Conservation (phyloP, 2,113 vertebrate genomes). For the Myocastor coypus region DNA sequence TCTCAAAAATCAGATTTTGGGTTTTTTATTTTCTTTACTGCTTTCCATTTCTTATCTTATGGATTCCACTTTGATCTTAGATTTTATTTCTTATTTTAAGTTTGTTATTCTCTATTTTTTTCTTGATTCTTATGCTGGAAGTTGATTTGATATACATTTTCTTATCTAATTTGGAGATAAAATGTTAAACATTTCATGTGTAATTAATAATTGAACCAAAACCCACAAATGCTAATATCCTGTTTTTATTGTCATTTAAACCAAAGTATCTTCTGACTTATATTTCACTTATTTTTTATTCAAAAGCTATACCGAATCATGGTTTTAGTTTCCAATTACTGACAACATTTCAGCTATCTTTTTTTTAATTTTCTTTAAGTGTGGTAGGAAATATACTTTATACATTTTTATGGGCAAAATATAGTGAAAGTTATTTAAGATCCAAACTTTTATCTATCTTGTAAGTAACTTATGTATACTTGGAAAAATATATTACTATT, state of each 20-base stretch:
- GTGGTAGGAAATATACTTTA: neutral
- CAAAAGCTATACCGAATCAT: neutral
- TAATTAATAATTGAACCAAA: neutral
- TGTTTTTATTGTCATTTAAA: neutral
- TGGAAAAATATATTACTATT: neutral
- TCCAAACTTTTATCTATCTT: neutral
- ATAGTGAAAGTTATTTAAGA: neutral
- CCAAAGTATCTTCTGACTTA: neutral
- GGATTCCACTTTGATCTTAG: neutral
- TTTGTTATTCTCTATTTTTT: neutral
- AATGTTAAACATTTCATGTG: neutral
- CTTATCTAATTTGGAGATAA: neutral
- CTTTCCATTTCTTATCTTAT: neutral
- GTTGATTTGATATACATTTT: neutral
- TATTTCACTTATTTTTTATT: neutral
- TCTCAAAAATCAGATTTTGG: neutral
- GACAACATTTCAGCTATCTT: neutral
- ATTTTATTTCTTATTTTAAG: neutral
- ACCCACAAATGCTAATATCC: neutral
- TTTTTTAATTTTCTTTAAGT: neutral
- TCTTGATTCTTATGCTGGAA: neutral
- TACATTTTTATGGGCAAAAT: neutral
- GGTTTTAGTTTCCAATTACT: neutral
- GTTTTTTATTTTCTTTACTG: neutral
- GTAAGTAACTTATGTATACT: neutral